Percentiles rank a stretch among this genome's conserved stretches.
Conservation (phyloP, 2,797 vertebrate species). For the Schizothorax lantsangensis region DNA sequence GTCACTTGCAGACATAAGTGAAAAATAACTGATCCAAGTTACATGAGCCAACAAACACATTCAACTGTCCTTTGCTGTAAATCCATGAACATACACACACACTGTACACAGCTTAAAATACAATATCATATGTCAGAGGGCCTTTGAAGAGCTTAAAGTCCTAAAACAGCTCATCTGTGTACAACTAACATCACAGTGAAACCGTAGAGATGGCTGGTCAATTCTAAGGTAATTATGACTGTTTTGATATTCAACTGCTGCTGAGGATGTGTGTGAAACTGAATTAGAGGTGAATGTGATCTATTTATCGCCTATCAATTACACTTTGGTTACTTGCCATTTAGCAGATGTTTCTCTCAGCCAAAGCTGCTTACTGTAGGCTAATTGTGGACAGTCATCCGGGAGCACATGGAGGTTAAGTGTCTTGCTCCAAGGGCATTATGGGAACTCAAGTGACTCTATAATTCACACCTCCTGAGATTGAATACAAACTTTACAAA, state of each 20-base stretch:
- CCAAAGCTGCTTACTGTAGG: slow-evolving; percentile 26
- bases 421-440: slow-evolving; percentile 16
- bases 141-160: slow-evolving; percentile 17
- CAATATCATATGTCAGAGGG: slow-evolving; percentile 9
- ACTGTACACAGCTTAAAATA: not conserved
- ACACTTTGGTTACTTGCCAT: slow-evolving; percentile 17
- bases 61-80: not conserved
- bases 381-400: slow-evolving; percentile 1
- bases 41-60: not conserved
- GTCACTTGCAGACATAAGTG: not conserved
- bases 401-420: slow-evolving; percentile 22
- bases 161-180: slow-evolving; percentile 36
- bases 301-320: slow-evolving; percentile 36
- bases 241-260: slow-evolving; percentile 17
- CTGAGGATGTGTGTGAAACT: slow-evolving; percentile 25
- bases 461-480: slow-evolving; percentile 1
- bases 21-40: not conserved
- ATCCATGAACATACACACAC: slow-evolving; percentile 2
- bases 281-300: slow-evolving; percentile 38
- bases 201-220: slow-evolving; percentile 34
- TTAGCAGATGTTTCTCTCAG: slow-evolving; percentile 23
- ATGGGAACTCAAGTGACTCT: slow-evolving; percentile 18
- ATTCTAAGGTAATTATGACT: slow-evolving; percentile 34
- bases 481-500: not conserved
- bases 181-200: not conserved